phyloP scores from a whole-genome alignment of 2,113 vertebrate genomes.

The Lepisosteus oculatus region DNA sequence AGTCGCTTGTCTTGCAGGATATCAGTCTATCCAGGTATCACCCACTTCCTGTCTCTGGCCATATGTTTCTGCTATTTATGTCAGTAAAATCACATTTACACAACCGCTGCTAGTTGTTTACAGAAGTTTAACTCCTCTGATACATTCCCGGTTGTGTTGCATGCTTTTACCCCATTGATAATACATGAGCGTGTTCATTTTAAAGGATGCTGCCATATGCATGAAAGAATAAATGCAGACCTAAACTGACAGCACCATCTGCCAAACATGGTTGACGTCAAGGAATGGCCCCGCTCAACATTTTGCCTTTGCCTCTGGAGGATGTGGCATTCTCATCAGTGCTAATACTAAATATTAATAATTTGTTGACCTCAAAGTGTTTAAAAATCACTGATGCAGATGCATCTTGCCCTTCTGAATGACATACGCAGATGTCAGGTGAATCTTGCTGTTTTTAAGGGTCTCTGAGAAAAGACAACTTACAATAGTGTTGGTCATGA shows the following conservation, averaged over 20 bases:
- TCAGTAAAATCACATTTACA: slow-evolving; percentile 82
- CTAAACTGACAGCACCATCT: slow-evolving; percentile 78
- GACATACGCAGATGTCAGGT: slow-evolving; percentile 75
- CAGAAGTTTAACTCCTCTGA: slow-evolving; percentile 78
- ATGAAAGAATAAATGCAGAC: slow-evolving; percentile 75
- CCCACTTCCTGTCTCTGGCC: slow-evolving; percentile 76
- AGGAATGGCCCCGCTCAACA: slow-evolving; percentile 60
- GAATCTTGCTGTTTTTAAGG: slow-evolving; percentile 48
- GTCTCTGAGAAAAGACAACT: slow-evolving; percentile 50
- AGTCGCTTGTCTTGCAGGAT: slow-evolving; percentile 60
- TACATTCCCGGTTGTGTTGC: slow-evolving; percentile 67
- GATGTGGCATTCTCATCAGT: slow-evolving; percentile 66
- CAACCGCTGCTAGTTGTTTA: slow-evolving; percentile 74
- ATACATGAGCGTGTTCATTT: slow-evolving; percentile 71
- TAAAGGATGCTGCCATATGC: slow-evolving; percentile 75
- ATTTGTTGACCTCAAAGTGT: slow-evolving; percentile 73
- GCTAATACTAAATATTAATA: slow-evolving; percentile 64
- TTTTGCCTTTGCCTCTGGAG: slow-evolving; percentile 62
- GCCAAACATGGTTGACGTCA: slow-evolving; percentile 74
- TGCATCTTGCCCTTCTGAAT: slow-evolving; percentile 65
- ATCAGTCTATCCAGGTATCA: slow-evolving; percentile 70
- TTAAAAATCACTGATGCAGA: slow-evolving; percentile 70
- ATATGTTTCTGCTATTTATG: slow-evolving; percentile 86
- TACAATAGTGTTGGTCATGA: slow-evolving; percentile 60
- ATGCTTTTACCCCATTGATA: slow-evolving; percentile 79